phyloP scores from a whole-genome alignment of 2,797 vertebrate genomes.

The Hybognathus amarus region DNA sequence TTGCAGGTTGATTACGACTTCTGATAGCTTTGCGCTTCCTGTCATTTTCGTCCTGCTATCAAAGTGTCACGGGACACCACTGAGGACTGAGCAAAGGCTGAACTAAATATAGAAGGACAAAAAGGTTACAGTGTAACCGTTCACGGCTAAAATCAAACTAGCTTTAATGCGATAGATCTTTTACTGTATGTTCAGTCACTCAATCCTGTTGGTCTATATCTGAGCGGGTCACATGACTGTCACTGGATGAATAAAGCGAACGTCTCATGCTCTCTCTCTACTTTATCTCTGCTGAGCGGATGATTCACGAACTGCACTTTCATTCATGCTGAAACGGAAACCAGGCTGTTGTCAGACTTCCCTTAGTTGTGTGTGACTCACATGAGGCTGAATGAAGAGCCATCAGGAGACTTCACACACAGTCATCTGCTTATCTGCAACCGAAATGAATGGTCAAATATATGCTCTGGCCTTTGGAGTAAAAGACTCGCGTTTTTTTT shows the following conservation, averaged over 20 bases:
- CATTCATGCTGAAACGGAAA: slow-evolving; percentile 54
- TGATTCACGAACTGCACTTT: slow-evolving; percentile 48
- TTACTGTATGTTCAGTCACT: slow-evolving; percentile 31
- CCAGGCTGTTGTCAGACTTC: slow-evolving; percentile 36
- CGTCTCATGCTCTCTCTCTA: slow-evolving; percentile 23
- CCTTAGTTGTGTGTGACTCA: slow-evolving; percentile 45
- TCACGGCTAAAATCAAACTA: slow-evolving; percentile 34
- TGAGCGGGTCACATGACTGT: slow-evolving; percentile 75
- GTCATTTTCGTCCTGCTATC: slow-evolving; percentile 32
- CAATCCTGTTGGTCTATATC: slow-evolving; percentile 69
- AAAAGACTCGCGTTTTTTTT: background rate
- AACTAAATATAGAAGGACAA: slow-evolving; percentile 39
- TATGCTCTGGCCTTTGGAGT: background rate
- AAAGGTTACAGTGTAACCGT: slow-evolving; percentile 35
- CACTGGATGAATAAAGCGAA: slow-evolving; percentile 74
- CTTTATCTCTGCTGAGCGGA: slow-evolving; percentile 22
- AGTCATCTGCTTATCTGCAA: slow-evolving; percentile 32
- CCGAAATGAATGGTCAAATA: slow-evolving; percentile 29
- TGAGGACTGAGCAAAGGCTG: background rate
- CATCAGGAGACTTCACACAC: slow-evolving; percentile 19
- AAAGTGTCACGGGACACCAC: slow-evolving; percentile 42
- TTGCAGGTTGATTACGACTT: slow-evolving; percentile 40
- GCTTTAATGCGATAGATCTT: slow-evolving; percentile 23
- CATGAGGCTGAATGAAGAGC: slow-evolving; percentile 25
- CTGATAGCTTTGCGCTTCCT: slow-evolving; percentile 34